Conservation (phyloP, 2,113 vertebrate genomes). For the Sardina pilchardus region DNA sequence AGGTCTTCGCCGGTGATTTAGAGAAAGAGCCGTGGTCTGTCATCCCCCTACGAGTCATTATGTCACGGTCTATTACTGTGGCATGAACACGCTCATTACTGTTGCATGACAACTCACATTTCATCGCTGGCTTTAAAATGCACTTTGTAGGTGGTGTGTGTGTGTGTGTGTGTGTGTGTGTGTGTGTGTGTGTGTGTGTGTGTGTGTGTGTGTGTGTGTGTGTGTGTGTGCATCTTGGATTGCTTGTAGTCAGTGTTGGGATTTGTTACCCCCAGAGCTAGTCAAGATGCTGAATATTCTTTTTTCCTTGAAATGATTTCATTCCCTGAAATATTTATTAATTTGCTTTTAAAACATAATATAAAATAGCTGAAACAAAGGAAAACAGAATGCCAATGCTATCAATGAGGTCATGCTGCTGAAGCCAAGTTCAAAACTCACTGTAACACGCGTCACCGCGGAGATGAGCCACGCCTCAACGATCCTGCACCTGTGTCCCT, state of each 20-base stretch:
- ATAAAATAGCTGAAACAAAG: neutral
- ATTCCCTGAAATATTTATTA: neutral
- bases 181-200: neutral
- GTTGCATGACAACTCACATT: neutral
- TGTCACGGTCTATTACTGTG: neutral
- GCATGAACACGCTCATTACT: neutral
- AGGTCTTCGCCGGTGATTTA: neutral
- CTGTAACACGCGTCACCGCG: neutral
- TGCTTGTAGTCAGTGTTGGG: neutral
- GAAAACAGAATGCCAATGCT: neutral
- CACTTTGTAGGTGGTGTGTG: neutral
- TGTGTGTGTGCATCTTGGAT: neutral
- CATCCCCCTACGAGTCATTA: neutral
- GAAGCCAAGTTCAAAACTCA: neutral
- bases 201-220: neutral
- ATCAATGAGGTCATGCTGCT: neutral
- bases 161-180: neutral
- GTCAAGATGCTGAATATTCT: neutral
- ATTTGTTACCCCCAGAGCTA: neutral
- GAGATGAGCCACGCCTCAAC: slow-evolving; percentile 29
- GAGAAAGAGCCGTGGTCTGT: neutral
- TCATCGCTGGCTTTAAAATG: neutral
- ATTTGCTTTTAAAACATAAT: neutral
- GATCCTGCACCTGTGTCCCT: slow-evolving; percentile 35
- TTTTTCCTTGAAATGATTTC: neutral